These are phyloP conservation scores for Acrocyrtus sp. DNA, from an alignment of 2,888 invertebrate species.

Conservation along the genomic window DNA sequence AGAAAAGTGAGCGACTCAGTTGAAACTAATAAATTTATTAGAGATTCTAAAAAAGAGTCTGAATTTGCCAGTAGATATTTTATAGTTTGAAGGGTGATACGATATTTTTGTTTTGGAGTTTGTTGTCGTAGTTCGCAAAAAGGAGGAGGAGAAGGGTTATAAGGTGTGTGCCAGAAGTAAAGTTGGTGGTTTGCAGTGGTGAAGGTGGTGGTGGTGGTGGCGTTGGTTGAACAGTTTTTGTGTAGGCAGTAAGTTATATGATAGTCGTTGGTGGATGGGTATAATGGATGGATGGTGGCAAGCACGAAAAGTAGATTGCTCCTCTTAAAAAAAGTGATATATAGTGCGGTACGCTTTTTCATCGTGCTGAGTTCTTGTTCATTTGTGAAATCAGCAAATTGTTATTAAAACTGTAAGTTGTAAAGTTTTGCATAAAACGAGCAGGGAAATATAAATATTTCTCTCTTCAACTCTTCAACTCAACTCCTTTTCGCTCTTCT, in stretches of 20 bases:
- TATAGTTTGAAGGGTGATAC: too few relatives aligned
- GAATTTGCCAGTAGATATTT: conserved; percentile 35
- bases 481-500: too few relatives aligned
- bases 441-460: too few relatives aligned
- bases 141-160: conserved; percentile 29
- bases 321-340: conserved; percentile 34
- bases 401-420: conserved; percentile 43
- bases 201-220: conserved; percentile 8
- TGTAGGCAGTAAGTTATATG: not conserved
- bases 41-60: too few relatives aligned
- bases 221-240: conserved; percentile 7
- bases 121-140: too few relatives aligned
- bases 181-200: too few relatives aligned
- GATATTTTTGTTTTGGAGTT: conserved; percentile 21
- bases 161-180: too few relatives aligned
- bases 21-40: too few relatives aligned
- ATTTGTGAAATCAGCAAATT: conserved; percentile 50
- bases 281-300: conserved; percentile 10
- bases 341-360: conserved; percentile 40
- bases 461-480: too few relatives aligned
- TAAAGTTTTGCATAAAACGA: conserved; percentile 13
- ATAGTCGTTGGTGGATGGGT: not conserved
- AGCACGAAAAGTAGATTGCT: too few relatives aligned
- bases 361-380: conserved; percentile 30
- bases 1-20: too few relatives aligned